Evolutionary conservation across 1,140 invertebrate genomes (phyloP).

Genomic region (Lordiphosa collinella): DNA sequence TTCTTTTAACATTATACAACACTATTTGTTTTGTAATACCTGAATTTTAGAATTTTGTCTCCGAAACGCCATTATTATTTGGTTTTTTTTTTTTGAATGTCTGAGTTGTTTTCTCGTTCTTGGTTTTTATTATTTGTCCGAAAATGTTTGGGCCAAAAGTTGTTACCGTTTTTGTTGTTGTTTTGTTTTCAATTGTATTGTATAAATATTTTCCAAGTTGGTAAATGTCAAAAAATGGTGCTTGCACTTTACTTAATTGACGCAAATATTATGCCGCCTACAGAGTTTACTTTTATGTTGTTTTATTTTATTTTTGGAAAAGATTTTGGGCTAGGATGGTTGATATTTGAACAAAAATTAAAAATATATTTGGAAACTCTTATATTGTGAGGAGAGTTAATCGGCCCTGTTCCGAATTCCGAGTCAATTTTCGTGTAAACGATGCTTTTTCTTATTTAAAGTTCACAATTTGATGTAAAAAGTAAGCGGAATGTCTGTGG

Average conservation of each 20-base stretch:
- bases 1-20: constrained; percentile 71
- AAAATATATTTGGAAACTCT: no score
- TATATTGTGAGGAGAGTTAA: no score
- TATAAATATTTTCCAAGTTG: constrained; percentile 23
- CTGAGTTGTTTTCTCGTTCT: constrained; percentile 39
- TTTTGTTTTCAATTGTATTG: constrained; percentile 24
- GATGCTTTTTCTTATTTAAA: no score
- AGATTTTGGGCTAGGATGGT: no score
- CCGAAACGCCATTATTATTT: constrained; percentile 78
- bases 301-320: constrained; percentile 5
- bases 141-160: constrained; percentile 38
- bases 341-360: no score
- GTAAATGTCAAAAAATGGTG: constrained; percentile 26
- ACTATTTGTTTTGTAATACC: constrained; percentile 74
- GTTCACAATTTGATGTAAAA: no score
- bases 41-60: constrained; percentile 80
- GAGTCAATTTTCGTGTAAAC: no score
- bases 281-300: constrained; percentile 18
- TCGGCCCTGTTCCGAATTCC: no score
- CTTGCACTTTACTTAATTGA: constrained; percentile 59
- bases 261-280: constrained; percentile 41
- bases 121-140: constrained; percentile 28
- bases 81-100: constrained; percentile 40
- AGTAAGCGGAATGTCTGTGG: no score
- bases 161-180: constrained; percentile 23